Evolutionary conservation across 2,888 invertebrate genomes (phyloP).

Genomic region (Horisme vitalbata): DNA sequence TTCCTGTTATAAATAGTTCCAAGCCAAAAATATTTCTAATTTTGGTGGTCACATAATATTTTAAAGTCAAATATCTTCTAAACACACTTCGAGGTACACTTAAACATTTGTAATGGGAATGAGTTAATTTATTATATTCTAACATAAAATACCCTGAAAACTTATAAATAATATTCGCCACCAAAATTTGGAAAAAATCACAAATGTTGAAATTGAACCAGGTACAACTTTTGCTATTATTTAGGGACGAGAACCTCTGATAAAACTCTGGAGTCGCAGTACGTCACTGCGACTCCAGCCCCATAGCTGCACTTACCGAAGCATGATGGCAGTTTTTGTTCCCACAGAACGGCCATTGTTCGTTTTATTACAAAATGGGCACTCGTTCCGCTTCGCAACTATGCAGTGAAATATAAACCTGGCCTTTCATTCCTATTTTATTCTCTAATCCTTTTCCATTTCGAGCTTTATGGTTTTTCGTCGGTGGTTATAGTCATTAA

Average conservation of each 20-base stretch:
- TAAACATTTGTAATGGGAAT: too few species aligned
- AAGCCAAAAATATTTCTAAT: too few species aligned
- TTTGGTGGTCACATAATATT: too few species aligned
- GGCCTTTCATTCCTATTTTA: slow-evolving; percentile 18
- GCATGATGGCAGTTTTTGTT: slow-evolving; percentile 23
- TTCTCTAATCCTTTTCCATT: slow-evolving; percentile 7
- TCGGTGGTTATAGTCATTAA: neutral
- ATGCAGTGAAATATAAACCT: slow-evolving; percentile 23
- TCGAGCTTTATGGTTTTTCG: slow-evolving; percentile 7
- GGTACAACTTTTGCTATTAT: slow-evolving; percentile 6
- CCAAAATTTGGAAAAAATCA: too few species aligned
- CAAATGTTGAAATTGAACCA: too few species aligned
- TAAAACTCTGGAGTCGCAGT: too few species aligned
- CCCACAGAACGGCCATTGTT: slow-evolving; percentile 23
- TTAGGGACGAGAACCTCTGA: slow-evolving; percentile 2
- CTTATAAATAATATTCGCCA: too few species aligned
- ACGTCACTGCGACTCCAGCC: neutral
- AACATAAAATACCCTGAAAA: too few species aligned
- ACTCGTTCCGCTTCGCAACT: slow-evolving; percentile 22
- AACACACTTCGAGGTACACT: too few species aligned
- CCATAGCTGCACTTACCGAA: slow-evolving; percentile 19
- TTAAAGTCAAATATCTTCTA: too few species aligned
- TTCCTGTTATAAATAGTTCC: too few species aligned
- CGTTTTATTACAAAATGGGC: slow-evolving; percentile 31
- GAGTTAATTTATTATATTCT: too few species aligned